phyloP scores from a whole-genome alignment of 2,797 vertebrate genomes.

The Acanthis flammea region DNA sequence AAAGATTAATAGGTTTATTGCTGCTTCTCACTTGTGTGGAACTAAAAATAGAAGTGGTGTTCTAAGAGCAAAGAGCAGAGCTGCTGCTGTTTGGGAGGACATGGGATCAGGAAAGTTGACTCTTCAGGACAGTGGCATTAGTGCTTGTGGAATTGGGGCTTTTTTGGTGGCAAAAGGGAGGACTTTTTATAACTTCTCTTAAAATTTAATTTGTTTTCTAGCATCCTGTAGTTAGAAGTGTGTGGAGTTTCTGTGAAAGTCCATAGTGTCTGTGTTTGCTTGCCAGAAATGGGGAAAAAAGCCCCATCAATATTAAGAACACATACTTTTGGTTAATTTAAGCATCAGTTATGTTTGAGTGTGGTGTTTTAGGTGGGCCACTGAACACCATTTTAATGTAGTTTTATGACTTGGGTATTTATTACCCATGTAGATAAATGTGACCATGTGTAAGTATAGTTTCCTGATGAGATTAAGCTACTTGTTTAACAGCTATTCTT shows the following conservation, averaged over 20 bases:
- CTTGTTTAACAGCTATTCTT: slow-evolving; percentile 14
- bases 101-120: not conserved
- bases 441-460: not conserved
- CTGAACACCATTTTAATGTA: not conserved
- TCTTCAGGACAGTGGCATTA: not conserved
- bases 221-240: accelerated
- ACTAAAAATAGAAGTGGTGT: not conserved
- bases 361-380: not conserved
- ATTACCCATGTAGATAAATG: not conserved
- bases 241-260: not conserved
- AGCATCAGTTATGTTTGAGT: not conserved
- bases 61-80: not conserved
- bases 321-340: not conserved
- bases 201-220: not conserved
- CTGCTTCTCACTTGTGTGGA: not conserved
- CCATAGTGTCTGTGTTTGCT: not conserved
- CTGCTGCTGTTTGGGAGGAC: not conserved
- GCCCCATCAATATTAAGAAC: not conserved
- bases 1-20: slow-evolving; percentile 20
- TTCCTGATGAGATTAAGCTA: not conserved
- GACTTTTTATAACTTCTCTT: not conserved
- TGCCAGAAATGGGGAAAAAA: not conserved
- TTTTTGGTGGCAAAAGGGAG: not conserved
- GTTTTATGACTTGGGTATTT: not conserved
- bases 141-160: not conserved